A percentile compares a stretch with the other conserved stretches of the same genome.
Evolutionary conservation across 2,113 vertebrate species (phyloP).

Genomic region (Boleophthalmus pectinirostris): DNA sequence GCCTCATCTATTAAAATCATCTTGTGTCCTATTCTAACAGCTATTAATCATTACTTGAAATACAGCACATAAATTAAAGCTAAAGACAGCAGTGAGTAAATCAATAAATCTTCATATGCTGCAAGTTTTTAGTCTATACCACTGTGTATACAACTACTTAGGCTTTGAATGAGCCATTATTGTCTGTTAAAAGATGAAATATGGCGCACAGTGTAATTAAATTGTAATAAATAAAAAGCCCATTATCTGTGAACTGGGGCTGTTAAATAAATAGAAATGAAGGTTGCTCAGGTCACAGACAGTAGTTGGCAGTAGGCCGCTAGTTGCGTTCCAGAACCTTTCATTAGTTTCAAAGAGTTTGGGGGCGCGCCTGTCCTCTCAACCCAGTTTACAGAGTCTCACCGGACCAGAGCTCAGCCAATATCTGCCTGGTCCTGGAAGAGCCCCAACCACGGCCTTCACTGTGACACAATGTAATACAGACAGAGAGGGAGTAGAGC

Average conservation of each 20-base stretch:
- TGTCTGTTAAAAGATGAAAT: background rate
- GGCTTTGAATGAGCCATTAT: background rate
- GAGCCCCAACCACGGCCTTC: slow-evolving; percentile 22
- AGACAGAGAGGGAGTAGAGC: background rate
- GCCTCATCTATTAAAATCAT: slow-evolving; percentile 1
- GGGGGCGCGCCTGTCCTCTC: slow-evolving; percentile 45
- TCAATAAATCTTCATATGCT: slow-evolving; percentile 12
- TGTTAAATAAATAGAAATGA: slow-evolving; percentile 28
- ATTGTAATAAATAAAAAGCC: background rate
- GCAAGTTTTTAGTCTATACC: background rate
- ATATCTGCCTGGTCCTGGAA: slow-evolving; percentile 43
- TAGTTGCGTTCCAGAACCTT: slow-evolving; percentile 53
- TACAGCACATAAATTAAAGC: slow-evolving; percentile 2
- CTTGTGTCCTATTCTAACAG: background rate
- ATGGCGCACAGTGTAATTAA: slow-evolving; percentile 2
- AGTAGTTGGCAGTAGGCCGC: slow-evolving; percentile 37
- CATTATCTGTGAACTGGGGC: slow-evolving; percentile 13
- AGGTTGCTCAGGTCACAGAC: slow-evolving; percentile 45
- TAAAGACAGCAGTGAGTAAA: background rate
- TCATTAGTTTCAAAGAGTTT: slow-evolving; percentile 48
- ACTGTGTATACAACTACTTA: background rate
- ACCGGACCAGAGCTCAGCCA: slow-evolving; percentile 51
- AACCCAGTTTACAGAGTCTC: slow-evolving; percentile 60
- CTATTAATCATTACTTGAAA: slow-evolving; percentile 11
- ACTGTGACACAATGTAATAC: background rate